Conservation (phyloP, 2,113 vertebrate species). For the Thalassarche chlororhynchos region DNA sequence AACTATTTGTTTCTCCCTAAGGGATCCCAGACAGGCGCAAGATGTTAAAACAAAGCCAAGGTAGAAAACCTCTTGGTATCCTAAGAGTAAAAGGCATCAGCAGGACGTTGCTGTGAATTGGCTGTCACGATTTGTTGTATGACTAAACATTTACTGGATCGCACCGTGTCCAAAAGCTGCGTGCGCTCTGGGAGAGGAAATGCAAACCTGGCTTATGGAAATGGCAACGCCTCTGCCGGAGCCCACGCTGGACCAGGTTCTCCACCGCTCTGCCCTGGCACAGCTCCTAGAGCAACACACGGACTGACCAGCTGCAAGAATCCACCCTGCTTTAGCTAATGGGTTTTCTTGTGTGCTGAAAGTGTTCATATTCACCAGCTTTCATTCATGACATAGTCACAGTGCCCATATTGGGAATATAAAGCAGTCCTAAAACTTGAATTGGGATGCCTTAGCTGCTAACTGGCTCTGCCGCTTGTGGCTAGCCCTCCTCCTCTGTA, state of each 20-base stretch:
- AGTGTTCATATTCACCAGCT: neutral
- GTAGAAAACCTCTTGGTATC: neutral
- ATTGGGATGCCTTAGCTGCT: neutral
- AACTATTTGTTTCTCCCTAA: neutral
- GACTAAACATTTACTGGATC: neutral
- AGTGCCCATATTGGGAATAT: neutral
- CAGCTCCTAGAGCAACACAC: neutral
- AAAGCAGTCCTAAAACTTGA: neutral
- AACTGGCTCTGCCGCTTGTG: neutral
- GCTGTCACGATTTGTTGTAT: neutral
- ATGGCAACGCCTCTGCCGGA: fast-evolving
- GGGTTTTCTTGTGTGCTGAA: neutral
- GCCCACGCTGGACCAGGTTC: neutral
- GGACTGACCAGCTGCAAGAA: neutral
- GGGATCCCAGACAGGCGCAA: neutral
- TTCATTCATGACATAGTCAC: neutral
- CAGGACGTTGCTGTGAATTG: neutral
- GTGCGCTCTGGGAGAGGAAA: neutral
- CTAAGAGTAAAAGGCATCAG: neutral
- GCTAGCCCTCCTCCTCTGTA: neutral
- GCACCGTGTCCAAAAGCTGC: neutral
- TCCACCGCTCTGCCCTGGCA: neutral
- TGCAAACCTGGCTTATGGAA: neutral
- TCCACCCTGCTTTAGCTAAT: neutral
- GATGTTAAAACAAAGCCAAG: neutral